Conservation (phyloP, 2,888 invertebrate species). For the Tubulanus polymorphus region DNA sequence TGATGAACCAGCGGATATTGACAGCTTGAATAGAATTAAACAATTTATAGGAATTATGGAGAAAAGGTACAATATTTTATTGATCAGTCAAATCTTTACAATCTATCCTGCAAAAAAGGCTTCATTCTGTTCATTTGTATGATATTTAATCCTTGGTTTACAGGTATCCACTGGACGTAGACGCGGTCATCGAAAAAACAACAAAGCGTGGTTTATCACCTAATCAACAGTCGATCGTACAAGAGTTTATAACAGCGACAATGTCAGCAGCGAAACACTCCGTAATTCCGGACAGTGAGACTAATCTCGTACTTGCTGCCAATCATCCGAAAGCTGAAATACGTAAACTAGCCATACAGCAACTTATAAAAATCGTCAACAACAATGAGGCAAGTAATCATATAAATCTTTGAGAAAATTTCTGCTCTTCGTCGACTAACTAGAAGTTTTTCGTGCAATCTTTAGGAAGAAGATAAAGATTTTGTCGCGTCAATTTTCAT, state of each 20-base stretch:
- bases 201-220: slow-evolving; percentile 17
- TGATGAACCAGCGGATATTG: neutral
- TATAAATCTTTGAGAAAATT: neutral
- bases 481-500: slow-evolving; percentile 55
- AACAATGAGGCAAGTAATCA: slow-evolving; percentile 8
- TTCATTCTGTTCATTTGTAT: no score
- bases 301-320: slow-evolving; percentile 64
- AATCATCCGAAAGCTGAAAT: slow-evolving; percentile 68
- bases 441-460: slow-evolving; percentile 2
- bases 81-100: neutral
- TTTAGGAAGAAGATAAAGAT: slow-evolving; percentile 56
- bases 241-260: slow-evolving; percentile 35
- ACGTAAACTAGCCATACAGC: slow-evolving; percentile 66
- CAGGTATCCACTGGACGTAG: slow-evolving; percentile 32
- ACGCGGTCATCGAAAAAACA: slow-evolving; percentile 25
- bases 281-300: slow-evolving; percentile 33
- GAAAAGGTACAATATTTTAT: no score
- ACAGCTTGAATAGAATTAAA: neutral
- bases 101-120: neutral
- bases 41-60: neutral
- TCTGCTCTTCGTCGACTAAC: slow-evolving; percentile 51
- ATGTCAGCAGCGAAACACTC: slow-evolving; percentile 36
- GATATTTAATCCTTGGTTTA: slow-evolving; percentile 1
- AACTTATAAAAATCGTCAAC: slow-evolving; percentile 57
- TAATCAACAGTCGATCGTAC: slow-evolving; percentile 23